phyloP scores from a whole-genome alignment of 2,797 vertebrate species.

The Pseudotriccus pelzelni region DNA sequence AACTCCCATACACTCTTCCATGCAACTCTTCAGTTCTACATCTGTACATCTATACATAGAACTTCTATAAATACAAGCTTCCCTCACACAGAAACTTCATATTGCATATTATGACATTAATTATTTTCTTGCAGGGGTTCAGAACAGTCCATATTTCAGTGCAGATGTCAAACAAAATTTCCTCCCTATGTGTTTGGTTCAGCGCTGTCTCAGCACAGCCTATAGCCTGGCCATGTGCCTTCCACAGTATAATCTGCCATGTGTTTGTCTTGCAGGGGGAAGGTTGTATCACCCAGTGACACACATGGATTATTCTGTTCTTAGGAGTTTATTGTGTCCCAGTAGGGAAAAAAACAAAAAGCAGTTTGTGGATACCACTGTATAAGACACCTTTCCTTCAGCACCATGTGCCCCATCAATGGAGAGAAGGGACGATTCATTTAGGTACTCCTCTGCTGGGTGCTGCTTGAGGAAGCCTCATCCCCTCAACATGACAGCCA shows the following conservation, averaged over 20 bases:
- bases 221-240: background rate
- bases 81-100: background rate
- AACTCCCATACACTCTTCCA: background rate
- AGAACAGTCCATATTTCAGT: background rate
- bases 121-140: background rate
- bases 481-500: background rate
- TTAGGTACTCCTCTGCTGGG: background rate
- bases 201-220: background rate
- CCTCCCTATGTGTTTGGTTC: background rate
- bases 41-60: background rate
- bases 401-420: accelerated
- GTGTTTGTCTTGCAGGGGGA: background rate
- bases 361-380: background rate
- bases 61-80: background rate
- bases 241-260: background rate
- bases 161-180: background rate
- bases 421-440: background rate
- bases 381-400: background rate
- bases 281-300: background rate
- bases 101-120: background rate
- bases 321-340: background rate
- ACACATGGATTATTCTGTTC: background rate
- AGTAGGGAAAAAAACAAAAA: background rate
- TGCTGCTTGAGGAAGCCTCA: background rate
- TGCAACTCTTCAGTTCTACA: background rate